Evolutionary conservation across 1,140 invertebrate species (phyloP).

Genomic region (Leptinotarsa undecemlineata): DNA sequence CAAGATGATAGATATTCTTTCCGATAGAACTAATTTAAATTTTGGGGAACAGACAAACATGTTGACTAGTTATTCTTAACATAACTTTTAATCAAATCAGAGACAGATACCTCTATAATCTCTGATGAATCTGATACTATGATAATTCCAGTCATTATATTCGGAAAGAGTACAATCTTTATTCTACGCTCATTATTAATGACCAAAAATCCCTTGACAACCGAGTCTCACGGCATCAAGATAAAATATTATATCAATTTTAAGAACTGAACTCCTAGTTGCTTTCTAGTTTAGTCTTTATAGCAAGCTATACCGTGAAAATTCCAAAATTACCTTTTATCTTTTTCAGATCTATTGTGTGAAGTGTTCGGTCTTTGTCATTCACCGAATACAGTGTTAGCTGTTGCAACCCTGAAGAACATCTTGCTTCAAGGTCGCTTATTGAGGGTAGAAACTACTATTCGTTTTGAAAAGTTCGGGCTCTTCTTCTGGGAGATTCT

Average conservation of each 20-base stretch:
- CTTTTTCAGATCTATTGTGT: constrained; percentile 26
- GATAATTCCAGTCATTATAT: background rate
- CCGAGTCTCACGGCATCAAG: background rate
- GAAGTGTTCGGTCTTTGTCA: constrained; percentile 10
- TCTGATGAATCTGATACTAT: background rate
- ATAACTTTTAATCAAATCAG: too few species aligned
- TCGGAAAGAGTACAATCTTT: background rate
- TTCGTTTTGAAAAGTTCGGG: constrained; percentile 27
- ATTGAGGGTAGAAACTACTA: constrained; percentile 45
- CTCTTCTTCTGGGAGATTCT: background rate
- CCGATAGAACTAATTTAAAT: too few species aligned
- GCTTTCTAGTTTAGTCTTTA: constrained; percentile 14
- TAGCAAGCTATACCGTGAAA: constrained; percentile 26
- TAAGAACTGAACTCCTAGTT: constrained; percentile 7
- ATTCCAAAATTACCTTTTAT: constrained; percentile 28
- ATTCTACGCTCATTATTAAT: background rate
- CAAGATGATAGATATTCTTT: too few species aligned
- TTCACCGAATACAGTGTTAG: background rate
- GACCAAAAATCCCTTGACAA: constrained; percentile 3
- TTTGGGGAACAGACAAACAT: too few species aligned
- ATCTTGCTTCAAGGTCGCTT: constrained; percentile 43
- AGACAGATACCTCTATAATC: too few species aligned
- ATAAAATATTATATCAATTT: constrained; percentile 18
- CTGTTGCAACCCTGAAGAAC: constrained; percentile 39
- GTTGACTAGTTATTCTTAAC: too few species aligned